These are phyloP conservation scores for Cybosia mesomella DNA, from an alignment of 2,888 invertebrate genomes.

Conservation along the genomic window DNA sequence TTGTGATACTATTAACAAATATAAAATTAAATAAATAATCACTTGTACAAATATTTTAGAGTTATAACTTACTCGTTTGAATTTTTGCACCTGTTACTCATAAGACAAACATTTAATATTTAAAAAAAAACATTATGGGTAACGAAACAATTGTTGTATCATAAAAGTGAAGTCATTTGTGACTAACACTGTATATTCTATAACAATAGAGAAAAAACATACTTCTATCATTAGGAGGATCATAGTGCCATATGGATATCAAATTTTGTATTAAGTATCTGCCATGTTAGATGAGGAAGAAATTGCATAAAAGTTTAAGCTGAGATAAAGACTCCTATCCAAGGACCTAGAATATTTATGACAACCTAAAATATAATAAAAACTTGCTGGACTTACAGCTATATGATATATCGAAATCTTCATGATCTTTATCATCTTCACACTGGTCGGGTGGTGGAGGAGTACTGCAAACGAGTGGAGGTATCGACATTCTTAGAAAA, in stretches of 20 bases:
- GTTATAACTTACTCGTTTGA: not conserved
- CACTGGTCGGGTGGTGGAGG: constrained; percentile 89
- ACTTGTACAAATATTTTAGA: not conserved
- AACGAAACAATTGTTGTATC: constrained; percentile 1
- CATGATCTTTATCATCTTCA: constrained; percentile 88
- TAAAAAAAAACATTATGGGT: constrained; percentile 8
- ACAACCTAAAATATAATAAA: not conserved
- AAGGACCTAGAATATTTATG: not conserved
- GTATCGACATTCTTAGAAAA: constrained; percentile 86
- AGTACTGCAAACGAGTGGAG: constrained; percentile 89
- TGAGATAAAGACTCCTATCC: not conserved
- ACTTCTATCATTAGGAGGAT: not conserved
- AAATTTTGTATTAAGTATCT: not conserved
- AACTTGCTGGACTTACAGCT: constrained; percentile 68
- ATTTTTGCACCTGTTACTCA: not conserved
- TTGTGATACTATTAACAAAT: constrained; percentile 73
- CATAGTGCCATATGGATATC: not conserved
- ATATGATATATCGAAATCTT: constrained; percentile 80
- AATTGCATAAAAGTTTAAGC: not conserved
- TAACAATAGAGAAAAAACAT: not conserved
- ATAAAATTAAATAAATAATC: not conserved
- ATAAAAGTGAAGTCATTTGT: not conserved
- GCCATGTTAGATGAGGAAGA: not conserved
- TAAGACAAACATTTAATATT: not conserved
- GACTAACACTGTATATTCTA: not conserved